Evolutionary conservation across 2,113 vertebrate genomes (phyloP), one percentile per base, ranked within the genome.

Genomic region (Callopanchax toddi): DNA sequence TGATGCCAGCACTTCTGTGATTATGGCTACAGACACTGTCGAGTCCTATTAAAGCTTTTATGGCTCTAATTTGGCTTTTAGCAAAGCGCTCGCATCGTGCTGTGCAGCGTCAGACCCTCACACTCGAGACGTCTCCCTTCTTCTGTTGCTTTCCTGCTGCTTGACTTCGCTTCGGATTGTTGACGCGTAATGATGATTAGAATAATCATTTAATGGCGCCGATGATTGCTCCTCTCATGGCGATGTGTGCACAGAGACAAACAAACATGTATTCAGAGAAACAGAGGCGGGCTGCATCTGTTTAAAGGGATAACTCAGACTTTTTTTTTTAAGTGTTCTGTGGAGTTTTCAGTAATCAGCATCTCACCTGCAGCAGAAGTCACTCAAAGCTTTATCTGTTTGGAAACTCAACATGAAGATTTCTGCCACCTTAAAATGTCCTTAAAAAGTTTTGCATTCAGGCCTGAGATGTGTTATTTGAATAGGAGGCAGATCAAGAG

Each of bases 51-150:
- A 55, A 37, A 37, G 52, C 20, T 37, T 39, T 32, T 22, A 4
- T 37, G 32, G 32, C 32, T 54, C 51, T 37, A 39, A 55, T 39
- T 55, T 22, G 34, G 34, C 20, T 22, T 13, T 55, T 39, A 39
- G 34, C 52, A 23, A 37, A 37, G 36, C 20, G 34, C 32, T 39
- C 7, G 6, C 29, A 32, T 13, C 52, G 16, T 7, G 20, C 52
- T 55, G 52, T 39, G 18, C 52, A 8, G 20, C 36, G 20, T 37
- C 20, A 55, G 13, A 39, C 13, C 11, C 22, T 39, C n/a, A 6
- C 50, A 8, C 50, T 13, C 5, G 3, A 18, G n/a, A 12, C 29
- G 32, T 18, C 21, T 48, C 11, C 16, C 45, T 48, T 48, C 22
- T 1, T 12, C 10, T 32, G 49, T 32, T 29, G 22, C 29, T 51